Evolutionary conservation across 2,797 vertebrate genomes (phyloP).

Genomic region (Gymnocypris eckloni): DNA sequence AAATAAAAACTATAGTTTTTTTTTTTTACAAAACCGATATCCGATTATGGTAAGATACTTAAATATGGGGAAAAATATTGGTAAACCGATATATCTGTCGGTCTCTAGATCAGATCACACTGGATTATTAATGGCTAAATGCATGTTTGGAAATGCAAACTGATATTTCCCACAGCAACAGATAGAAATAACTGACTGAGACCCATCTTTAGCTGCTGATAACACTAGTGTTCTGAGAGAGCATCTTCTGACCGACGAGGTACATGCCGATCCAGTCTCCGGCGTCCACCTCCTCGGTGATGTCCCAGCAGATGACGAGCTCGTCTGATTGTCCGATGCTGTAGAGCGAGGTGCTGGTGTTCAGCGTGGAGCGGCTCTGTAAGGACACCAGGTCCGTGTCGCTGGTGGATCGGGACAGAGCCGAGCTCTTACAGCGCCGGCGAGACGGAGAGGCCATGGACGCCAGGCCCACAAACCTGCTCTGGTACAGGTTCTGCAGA

Average conservation of each 20-base stretch:
- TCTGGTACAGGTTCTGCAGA: conserved; percentile 96
- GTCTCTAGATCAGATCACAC: too few species aligned
- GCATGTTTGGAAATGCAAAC: too few species aligned
- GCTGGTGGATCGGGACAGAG: conserved; percentile 90
- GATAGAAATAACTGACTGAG: too few species aligned
- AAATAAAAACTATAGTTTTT: too few species aligned
- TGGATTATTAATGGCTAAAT: too few species aligned
- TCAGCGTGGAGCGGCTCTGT: conserved; percentile 91
- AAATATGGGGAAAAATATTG: too few species aligned
- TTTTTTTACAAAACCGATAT: too few species aligned
- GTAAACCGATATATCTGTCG: too few species aligned
- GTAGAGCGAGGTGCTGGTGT: conserved; percentile 90
- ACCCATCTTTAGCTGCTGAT: too few species aligned
- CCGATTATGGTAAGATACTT: too few species aligned
- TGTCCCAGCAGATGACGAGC: conserved; percentile 95
- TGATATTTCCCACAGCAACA: too few species aligned
- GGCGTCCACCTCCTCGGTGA: conserved; percentile 97
- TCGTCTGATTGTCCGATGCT: conserved; percentile 90
- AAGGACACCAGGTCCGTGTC: conserved; percentile 94
- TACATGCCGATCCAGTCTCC: conserved; percentile 99
- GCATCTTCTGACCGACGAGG: conserved; percentile 84
- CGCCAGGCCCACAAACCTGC: conserved; percentile 93
- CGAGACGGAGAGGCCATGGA: conserved; percentile 95
- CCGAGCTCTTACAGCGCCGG: conserved; percentile 91
- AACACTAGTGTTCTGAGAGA: too few species aligned